phyloP scores from a whole-genome alignment of 2,797 vertebrate genomes.

The Zalophus californianus region DNA sequence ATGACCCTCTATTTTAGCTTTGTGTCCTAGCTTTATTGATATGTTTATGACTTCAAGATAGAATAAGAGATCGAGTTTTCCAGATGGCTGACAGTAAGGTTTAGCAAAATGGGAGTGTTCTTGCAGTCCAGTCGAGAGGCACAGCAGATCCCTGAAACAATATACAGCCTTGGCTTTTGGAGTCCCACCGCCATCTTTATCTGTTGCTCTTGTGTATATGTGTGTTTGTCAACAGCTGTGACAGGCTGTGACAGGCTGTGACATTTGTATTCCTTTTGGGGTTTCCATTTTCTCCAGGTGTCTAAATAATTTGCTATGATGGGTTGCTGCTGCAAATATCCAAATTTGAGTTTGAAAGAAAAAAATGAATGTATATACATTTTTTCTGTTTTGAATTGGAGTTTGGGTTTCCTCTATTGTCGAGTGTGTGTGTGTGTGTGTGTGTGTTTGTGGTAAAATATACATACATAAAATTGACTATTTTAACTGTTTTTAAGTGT shows the following conservation, averaged over 20 bases:
- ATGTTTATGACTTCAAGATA: background rate
- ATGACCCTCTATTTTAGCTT: background rate
- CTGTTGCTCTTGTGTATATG: rapidly evolving
- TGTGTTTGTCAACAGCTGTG: background rate
- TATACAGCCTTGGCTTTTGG: background rate
- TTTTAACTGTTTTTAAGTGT: background rate
- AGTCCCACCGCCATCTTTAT: background rate
- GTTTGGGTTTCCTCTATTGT: background rate
- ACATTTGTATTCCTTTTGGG: background rate
- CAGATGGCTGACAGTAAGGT: background rate
- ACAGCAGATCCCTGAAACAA: background rate
- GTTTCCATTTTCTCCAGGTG: background rate
- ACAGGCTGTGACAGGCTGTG: background rate
- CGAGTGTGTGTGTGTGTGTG: background rate
- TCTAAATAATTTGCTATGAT: background rate
- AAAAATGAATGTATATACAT: background rate
- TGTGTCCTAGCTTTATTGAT: background rate
- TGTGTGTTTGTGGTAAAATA: background rate
- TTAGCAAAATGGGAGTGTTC: background rate
- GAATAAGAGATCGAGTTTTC: background rate
- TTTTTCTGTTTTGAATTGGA: background rate
- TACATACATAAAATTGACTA: background rate
- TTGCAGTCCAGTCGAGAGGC: background rate
- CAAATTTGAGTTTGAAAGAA: background rate
- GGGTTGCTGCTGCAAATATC: background rate